Percentiles rank a stretch among this genome's conserved stretches.
These are phyloP conservation scores for Saccopteryx leptura DNA, from an alignment of 2,113 vertebrate genomes.

Conservation along the genomic window DNA sequence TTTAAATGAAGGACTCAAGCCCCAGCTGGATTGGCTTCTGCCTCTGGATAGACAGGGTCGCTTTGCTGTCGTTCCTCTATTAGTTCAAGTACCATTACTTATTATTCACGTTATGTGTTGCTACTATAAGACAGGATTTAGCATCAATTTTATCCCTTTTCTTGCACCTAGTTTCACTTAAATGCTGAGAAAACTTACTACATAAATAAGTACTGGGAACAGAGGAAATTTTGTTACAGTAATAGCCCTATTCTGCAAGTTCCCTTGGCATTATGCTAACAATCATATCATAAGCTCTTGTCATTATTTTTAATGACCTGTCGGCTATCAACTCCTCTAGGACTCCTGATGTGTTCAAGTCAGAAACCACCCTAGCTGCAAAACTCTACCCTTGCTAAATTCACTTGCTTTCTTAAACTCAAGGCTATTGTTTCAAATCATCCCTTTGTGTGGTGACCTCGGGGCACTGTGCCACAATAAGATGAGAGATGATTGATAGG, in stretches of 20 bases:
- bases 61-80: not conserved
- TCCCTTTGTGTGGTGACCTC: not conserved
- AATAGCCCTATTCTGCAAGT: not conserved
- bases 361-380: not conserved
- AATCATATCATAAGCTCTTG: not conserved
- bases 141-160: conserved; percentile 9
- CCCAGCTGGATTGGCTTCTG: not conserved
- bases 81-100: not conserved
- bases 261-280: not conserved
- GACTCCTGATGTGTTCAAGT: conserved; percentile 26
- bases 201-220: not conserved
- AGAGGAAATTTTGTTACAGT: not conserved
- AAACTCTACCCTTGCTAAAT: not conserved
- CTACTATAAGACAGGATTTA: not conserved
- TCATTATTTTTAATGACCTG: conserved; percentile 57
- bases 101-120: not conserved
- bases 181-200: conserved; percentile 26
- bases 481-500: not conserved
- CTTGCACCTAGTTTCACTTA: conserved; percentile 39
- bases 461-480: not conserved
- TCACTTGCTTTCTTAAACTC: not conserved
- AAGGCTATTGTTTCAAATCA: not conserved
- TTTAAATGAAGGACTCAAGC: not conserved
- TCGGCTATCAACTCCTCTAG: not conserved
- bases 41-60: not conserved